Percentiles rank a stretch among this genome's conserved stretches.
These are phyloP conservation scores for Bombus superbus DNA, from an alignment of 1,140 invertebrate species.

Conservation along the genomic window DNA sequence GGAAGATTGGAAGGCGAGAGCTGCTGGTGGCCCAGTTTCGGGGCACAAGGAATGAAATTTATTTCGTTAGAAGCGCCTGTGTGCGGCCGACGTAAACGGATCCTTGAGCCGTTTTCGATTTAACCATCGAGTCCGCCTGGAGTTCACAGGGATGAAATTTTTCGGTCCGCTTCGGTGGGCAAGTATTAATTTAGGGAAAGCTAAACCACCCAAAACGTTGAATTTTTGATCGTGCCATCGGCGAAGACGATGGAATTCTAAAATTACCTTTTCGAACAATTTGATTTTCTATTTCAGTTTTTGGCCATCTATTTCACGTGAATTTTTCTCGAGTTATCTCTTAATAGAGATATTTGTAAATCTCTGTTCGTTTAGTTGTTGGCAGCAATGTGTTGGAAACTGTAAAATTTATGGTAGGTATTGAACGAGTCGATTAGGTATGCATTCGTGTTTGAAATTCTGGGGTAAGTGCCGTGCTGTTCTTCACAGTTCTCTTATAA, in stretches of 20 bases:
- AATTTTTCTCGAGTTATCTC: no score
- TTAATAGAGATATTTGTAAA: background rate
- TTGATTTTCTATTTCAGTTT: background rate
- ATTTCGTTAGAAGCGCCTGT: conserved; percentile 42
- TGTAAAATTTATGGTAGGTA: background rate
- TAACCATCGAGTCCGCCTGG: conserved; percentile 12
- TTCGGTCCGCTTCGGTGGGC: conserved; percentile 17
- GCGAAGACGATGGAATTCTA: background rate
- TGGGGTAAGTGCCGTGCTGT: background rate
- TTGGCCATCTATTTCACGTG: no score
- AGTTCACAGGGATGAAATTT: conserved; percentile 44
- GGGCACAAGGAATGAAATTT: conserved; percentile 37
- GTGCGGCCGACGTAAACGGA: conserved; percentile 45
- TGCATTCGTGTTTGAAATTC: background rate
- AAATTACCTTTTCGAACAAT: background rate
- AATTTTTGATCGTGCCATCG: background rate
- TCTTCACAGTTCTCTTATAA: no score
- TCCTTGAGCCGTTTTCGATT: conserved; percentile 46
- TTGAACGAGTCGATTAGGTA: background rate
- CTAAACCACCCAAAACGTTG: background rate
- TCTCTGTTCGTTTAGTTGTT: background rate
- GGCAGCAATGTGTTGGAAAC: background rate
- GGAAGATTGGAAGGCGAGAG: conserved; percentile 14
- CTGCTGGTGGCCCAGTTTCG: conserved; percentile 39
- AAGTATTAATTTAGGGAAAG: conserved; percentile 17